Evolutionary conservation across 2,888 invertebrate genomes (phyloP), one percentile per base, ranked within the genome.

Genomic region (Drosophila kokeensis): DNA sequence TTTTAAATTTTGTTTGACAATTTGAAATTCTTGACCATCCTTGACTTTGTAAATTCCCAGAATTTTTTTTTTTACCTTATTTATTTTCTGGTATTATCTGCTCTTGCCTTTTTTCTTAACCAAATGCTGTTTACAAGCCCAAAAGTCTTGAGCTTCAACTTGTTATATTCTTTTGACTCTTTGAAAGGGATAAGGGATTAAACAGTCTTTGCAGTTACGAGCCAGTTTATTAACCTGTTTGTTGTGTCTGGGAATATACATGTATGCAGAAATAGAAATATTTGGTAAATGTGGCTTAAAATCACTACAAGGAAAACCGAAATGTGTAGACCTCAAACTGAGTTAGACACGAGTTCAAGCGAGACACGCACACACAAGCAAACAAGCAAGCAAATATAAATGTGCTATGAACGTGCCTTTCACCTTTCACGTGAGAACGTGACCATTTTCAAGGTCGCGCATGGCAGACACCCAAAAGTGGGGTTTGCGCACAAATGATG

Each of bases 401-500:
- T 30, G 50, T 48, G 58, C 54, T 21, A 10, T 18, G 63, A 82
- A 83, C 81, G 81, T 85, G 86, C 72, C 89, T 89, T 84, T 84
- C 87, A 84, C 84, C 84, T 84, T 84, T 84, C 83, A 89, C 86
- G 79, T 85, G 74, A 67, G 73, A 82, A 79, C 76, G 75, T 69
- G 82, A 83, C 76, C 81, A 77, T 77, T 76, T 79, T 87, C 90
- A 89, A 89, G 90, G 90, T 89, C 89, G 82, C 74, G 76, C 80
- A 71, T 68, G 74, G 70, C 89, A 90, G 89, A 90, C 21, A 49
- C 54, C 66, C 64, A 13, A 38, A 50, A 34, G 10, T 6, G 36
- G 18, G 63, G 15, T n/a, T 18, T 53, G 34, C 10, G 32, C 27
- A 21, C 15, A 48, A 27, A 15, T 24, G 27, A 40, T 50, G 42